A percentile compares a stretch with the other conserved stretches of the same genome.
Evolutionary conservation across 2,888 invertebrate genomes (phyloP).

Genomic region (Tetropium fuscum): DNA sequence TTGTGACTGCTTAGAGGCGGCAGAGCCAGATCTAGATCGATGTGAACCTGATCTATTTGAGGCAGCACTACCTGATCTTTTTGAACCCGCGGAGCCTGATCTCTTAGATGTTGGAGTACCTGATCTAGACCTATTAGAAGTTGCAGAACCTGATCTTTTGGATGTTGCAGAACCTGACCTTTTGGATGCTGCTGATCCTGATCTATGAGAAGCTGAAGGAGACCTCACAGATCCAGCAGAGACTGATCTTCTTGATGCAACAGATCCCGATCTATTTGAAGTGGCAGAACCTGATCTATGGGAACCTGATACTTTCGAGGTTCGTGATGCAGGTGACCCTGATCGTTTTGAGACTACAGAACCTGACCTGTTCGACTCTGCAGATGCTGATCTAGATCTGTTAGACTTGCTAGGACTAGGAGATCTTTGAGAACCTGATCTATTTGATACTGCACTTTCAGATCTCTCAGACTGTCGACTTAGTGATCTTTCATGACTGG

Average conservation of each 20-base stretch:
- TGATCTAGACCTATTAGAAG: constrained; percentile 28
- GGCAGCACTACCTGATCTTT: constrained; percentile 43
- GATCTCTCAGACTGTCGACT: constrained; percentile 28
- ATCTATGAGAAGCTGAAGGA: constrained; percentile 41
- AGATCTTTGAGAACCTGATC: constrained; percentile 52
- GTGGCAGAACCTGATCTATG: constrained; percentile 63
- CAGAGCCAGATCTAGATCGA: constrained; percentile 40
- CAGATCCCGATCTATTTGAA: constrained; percentile 56
- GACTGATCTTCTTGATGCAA: constrained; percentile 41
- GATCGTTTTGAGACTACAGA: constrained; percentile 66
- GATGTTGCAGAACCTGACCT: constrained; percentile 46
- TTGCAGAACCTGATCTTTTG: constrained; percentile 45
- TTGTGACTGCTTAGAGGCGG: constrained; percentile 39
- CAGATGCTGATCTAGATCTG: constrained; percentile 36
- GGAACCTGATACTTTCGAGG: constrained; percentile 59
- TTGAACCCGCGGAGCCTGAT: constrained; percentile 27
- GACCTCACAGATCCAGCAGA: constrained; percentile 51
- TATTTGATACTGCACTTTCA: constrained; percentile 45
- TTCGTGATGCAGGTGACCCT: constrained; percentile 48
- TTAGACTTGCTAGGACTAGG: constrained; percentile 40
- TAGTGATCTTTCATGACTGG: constrained; percentile 35
- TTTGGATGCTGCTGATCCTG: constrained; percentile 47
- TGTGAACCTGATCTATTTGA: constrained; percentile 28
- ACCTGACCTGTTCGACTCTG: constrained; percentile 41
- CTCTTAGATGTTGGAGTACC: constrained; percentile 28